Base-by-base conservation (phyloP, 2,113 vertebrate species). In the Coreoperca whiteheadi region DNA sequence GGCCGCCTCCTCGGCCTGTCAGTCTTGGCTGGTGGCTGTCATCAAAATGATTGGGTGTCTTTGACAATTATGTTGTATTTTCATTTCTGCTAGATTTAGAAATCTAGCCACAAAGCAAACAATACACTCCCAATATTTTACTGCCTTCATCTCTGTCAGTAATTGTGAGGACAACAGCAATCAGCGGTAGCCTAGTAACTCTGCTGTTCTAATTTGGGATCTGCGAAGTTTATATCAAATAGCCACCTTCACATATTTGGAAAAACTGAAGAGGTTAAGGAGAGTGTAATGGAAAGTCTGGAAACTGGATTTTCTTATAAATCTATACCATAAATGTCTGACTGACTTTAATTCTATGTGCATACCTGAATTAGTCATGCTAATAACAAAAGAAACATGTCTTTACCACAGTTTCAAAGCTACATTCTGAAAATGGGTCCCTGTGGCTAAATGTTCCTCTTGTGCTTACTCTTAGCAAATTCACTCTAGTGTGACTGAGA, bases 381-480 rank as follows among this genome's bases (percentile, higher is more conserved):
- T 43, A 21, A 39, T 46, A 46, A 69, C 51, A 23, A 56, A 1
- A 23, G 61, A 21, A 74, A 54, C 25, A 70, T 21, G 21, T 39
- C 18, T 37, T 70, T 65, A 56, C 57, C 18, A 50, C 28, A 25
- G 3, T 66, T 70, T 65, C 16, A 90, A 85, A 76, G 77, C 37
- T 28, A 46, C 56, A n/a, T 66, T 84, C 71, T 71, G 6, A 71
- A 86, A 83, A 79, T 23, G 43, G 8, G 50, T 54, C 34, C 10
- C 59, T 43, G 4, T 51, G 30, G 23, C 41, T 81, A 73, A 86
- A 81, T 82, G 71, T 79, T 77, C 66, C 63, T 82, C 32, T 76
- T 57, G 37, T 87, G 74, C 69, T 88, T 76, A 68, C 74, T 72
- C 66, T 83, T 39, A 34, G 59, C 65, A 90, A 90, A 90, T 83